These are phyloP conservation scores for Catocala nupta DNA, from an alignment of 2,888 invertebrate genomes.

Conservation along the genomic window DNA sequence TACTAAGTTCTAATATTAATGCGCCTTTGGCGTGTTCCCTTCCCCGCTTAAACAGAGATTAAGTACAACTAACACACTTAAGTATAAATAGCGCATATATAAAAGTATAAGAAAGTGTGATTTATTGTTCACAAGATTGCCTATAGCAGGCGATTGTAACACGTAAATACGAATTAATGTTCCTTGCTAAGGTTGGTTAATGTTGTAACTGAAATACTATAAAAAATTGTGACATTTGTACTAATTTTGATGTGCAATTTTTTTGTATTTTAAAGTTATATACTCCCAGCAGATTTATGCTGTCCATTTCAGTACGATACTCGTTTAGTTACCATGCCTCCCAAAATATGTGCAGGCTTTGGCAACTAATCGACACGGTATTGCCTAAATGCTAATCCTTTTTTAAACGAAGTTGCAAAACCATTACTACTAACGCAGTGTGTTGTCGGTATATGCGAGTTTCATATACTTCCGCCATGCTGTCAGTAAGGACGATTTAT, in stretches of 20 bases:
- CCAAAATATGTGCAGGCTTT: too few species aligned
- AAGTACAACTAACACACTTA: conserved; percentile 70
- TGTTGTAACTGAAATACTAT: conserved; percentile 10
- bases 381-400: too few species aligned
- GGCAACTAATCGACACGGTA: too few species aligned
- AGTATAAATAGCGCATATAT: conserved; percentile 47
- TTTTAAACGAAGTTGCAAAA: too few species aligned
- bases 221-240: conserved; percentile 4
- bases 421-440: too few species aligned
- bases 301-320: too few species aligned
- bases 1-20: conserved; percentile 80
- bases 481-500: too few species aligned
- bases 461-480: too few species aligned
- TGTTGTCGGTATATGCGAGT: too few species aligned
- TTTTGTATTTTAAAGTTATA: too few species aligned
- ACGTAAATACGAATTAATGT: conserved; percentile 38
- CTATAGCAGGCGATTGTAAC: conserved; percentile 46
- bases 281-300: too few species aligned
- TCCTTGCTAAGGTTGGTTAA: conserved; percentile 25
- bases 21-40: conserved; percentile 78
- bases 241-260: neutral
- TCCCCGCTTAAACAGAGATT: conserved; percentile 75
- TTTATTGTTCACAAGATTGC: conserved; percentile 60
- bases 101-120: conserved; percentile 62
- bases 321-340: too few species aligned